Conservation (phyloP, 1,140 invertebrate genomes). For the Ladona fulva region DNA sequence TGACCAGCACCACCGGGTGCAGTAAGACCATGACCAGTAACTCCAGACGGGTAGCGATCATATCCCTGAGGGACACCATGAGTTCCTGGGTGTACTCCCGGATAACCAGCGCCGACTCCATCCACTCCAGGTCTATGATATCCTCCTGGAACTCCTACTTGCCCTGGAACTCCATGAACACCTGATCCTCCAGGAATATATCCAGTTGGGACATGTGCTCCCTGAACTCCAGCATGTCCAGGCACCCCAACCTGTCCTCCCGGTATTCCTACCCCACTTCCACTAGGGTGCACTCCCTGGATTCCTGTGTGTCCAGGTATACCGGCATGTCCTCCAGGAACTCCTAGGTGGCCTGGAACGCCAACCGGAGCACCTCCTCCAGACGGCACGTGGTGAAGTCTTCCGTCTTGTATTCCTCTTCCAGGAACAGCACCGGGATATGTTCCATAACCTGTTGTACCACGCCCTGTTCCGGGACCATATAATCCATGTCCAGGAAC, state of each 20-base stretch:
- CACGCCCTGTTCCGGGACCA: background rate
- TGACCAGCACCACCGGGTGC: background rate
- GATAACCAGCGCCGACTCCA: background rate
- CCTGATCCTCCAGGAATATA: slow-evolving; percentile 13
- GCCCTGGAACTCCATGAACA: background rate
- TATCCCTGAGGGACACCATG: background rate
- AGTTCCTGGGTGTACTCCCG: slow-evolving; percentile 11
- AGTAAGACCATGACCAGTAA: background rate
- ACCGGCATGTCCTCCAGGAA: background rate
- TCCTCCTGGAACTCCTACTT: background rate
- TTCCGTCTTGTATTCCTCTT: slow-evolving; percentile 15
- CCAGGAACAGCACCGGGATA: slow-evolving; percentile 15
- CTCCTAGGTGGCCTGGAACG: background rate
- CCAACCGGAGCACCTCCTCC: background rate
- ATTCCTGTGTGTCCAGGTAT: background rate
- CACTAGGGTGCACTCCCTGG: background rate
- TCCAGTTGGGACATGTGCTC: background rate
- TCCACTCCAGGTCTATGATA: background rate
- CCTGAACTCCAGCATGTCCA: background rate
- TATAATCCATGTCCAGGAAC: background rate
- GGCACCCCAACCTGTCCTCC: slow-evolving; percentile 17
- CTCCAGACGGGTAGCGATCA: slow-evolving; percentile 1
- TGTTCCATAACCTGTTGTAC: background rate
- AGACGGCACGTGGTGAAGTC: background rate
- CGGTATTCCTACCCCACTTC: background rate